Conservation (phyloP, 2,113 vertebrate species). For the Cavia aperea region DNA sequence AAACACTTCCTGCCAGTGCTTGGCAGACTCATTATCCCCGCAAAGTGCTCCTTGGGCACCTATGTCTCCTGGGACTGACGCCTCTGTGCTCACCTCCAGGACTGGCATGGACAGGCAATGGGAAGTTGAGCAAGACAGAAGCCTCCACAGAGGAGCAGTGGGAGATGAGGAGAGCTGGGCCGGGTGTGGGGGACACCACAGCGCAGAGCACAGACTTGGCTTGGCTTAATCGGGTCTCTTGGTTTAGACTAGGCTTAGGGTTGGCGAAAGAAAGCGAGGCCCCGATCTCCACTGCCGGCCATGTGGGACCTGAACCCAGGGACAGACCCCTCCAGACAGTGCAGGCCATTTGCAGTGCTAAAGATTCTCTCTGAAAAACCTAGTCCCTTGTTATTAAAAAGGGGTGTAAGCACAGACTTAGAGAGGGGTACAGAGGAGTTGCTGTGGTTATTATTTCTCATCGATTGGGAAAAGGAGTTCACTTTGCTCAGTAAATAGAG, state of each 20-base stretch:
- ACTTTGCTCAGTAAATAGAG: conserved; percentile 90
- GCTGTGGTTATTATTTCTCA: conserved; percentile 77
- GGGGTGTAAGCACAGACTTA: conserved; percentile 64
- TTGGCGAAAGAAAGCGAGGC: background rate
- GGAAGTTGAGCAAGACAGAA: background rate
- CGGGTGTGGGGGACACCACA: fast-evolving
- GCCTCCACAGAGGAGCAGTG: background rate
- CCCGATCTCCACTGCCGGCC: fast-evolving
- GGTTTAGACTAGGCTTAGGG: background rate
- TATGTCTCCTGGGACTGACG: background rate
- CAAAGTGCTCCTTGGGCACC: background rate
- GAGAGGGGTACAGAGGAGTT: conserved; percentile 64
- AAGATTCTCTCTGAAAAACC: conserved; percentile 62
- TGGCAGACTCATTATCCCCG: background rate
- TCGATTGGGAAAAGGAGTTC: conserved; percentile 84
- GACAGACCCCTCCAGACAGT: background rate
- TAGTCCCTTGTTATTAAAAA: conserved; percentile 65
- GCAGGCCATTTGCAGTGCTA: conserved; percentile 49
- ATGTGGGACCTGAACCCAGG: background rate
- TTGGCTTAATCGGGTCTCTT: fast-evolving
- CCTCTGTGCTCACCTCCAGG: background rate
- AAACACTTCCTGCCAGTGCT: background rate
- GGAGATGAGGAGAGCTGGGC: background rate
- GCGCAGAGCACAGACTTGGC: fast-evolving
- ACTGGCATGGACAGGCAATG: background rate